Percentiles rank a stretch among this genome's conserved stretches.
phyloP scores from a whole-genome alignment of 2,113 vertebrate species.

The Ciconia stormi region DNA sequence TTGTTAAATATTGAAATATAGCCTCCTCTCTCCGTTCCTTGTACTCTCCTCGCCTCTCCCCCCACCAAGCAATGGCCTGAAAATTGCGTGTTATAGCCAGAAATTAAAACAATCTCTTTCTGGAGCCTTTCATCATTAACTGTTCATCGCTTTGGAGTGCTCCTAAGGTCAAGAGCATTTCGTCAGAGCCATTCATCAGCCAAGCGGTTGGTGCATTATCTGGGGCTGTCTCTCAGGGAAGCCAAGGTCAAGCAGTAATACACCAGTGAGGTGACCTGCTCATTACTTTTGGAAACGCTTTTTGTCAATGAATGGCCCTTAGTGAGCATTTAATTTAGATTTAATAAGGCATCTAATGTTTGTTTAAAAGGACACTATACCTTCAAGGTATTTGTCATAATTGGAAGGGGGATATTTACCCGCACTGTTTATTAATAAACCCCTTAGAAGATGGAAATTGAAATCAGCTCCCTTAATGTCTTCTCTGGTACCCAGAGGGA shows the following conservation, averaged over 20 bases:
- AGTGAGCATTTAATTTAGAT: neutral
- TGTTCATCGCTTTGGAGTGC: neutral
- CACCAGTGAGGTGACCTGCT: neutral
- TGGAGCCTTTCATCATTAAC: constrained; percentile 38
- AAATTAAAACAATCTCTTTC: constrained; percentile 31
- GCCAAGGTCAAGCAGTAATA: neutral
- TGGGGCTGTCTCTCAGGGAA: neutral
- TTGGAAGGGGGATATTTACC: constrained; percentile 45
- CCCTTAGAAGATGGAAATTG: constrained; percentile 6
- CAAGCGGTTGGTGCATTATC: neutral
- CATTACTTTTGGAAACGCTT: neutral
- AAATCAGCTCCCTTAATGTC: neutral
- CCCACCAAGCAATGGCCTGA: neutral
- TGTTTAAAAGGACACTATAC: neutral
- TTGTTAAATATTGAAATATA: neutral
- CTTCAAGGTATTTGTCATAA: constrained; percentile 46
- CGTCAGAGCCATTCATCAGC: constrained; percentile 30
- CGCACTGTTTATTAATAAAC: constrained; percentile 13
- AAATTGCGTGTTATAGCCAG: neutral
- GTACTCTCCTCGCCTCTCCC: neutral
- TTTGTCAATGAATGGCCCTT: neutral
- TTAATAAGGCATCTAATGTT: neutral
- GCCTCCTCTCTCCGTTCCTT: neutral
- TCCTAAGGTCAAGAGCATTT: constrained; percentile 12
- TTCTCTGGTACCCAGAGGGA: neutral